Base-by-base conservation (phyloP, 1,140 invertebrate genomes). In the Procambarus virginalis region DNA sequence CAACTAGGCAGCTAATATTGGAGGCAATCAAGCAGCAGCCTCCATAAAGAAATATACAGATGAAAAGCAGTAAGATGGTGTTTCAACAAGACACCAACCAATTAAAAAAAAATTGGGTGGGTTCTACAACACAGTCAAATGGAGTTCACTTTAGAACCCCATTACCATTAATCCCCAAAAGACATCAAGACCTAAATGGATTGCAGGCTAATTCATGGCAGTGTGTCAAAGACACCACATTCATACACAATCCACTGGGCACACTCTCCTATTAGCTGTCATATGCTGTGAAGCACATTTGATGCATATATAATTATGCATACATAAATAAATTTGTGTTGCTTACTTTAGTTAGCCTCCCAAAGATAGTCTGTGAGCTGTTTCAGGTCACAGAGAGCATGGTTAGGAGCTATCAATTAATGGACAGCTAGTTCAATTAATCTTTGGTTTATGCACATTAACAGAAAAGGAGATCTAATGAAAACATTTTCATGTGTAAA, bases 391-490 rank as follows among this genome's bases (percentile, higher is more conserved):
- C 81, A 49, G 85, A 79, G 55, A 86, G 85, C 60, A 80, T 46
- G 48, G 68, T 45, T 77, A 77, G 51, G 77, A 80, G 76, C 85
- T 48, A 86, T 58, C 76, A 70, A 60, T 86, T 51, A 86, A 73
- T 70, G 60, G 78, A 68, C 58, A 80, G 85, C 85, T 80, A 80
- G 55, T 83, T 83, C 64, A 78, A 84, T 55, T 84, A 84, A 86
- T 86, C 85, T 86, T 86, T 86, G 85, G 85, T 86, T 86, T 79
- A 86, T 60, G 78, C 76, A 86, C 85, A 86, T 86, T 86, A 86
- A 34, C 75, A 64, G 48, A 79, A 68, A 58, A 86, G 60, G 85
- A 86, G 85, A 86, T 86, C 85, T 58, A 70, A 80, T 86, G 78
- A 80, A 79, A 86, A 68, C 77, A 60, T 64, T 79, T 73, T 79